A percentile compares a stretch with the other conserved stretches of the same genome.
Conservation (phyloP, 1,140 invertebrate species). For the Macrobrachium nipponense region DNA sequence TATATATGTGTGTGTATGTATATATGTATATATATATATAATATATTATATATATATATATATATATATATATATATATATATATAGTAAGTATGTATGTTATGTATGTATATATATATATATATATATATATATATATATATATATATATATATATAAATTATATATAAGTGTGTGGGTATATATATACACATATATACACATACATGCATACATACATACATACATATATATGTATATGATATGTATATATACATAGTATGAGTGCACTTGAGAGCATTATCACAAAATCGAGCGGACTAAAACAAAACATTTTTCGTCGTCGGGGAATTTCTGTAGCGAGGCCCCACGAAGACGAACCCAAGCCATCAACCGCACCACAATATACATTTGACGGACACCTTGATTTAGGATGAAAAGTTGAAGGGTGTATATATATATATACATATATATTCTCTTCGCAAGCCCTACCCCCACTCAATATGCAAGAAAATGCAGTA, state of each 20-base stretch:
- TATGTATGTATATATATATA: not conserved
- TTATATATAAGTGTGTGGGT: not conserved
- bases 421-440: constrained; percentile 43
- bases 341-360: too few relatives aligned
- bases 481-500: constrained; percentile 57
- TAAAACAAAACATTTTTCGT: too few relatives aligned
- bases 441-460: constrained; percentile 31
- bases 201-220: constrained; percentile 13
- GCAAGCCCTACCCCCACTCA: constrained; percentile 39
- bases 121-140: not conserved
- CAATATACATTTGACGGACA: too few relatives aligned
- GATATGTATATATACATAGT: constrained; percentile 15
- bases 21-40: constrained; percentile 5
- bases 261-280: too few relatives aligned
- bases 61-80: constrained; percentile 21
- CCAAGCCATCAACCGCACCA: too few relatives aligned
- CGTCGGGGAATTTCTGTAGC: too few relatives aligned
- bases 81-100: too few relatives aligned
- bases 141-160: not conserved
- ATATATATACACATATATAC: constrained; percentile 12
- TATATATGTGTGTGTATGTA: constrained; percentile 1
- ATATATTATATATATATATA: constrained; percentile 4
- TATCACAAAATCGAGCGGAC: too few relatives aligned
- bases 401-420: not conserved
- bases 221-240: constrained; percentile 11